These are phyloP conservation scores for Phenganax stokvisi DNA, from an alignment of 92 coral and sea anemone species.

Conservation along the genomic window DNA sequence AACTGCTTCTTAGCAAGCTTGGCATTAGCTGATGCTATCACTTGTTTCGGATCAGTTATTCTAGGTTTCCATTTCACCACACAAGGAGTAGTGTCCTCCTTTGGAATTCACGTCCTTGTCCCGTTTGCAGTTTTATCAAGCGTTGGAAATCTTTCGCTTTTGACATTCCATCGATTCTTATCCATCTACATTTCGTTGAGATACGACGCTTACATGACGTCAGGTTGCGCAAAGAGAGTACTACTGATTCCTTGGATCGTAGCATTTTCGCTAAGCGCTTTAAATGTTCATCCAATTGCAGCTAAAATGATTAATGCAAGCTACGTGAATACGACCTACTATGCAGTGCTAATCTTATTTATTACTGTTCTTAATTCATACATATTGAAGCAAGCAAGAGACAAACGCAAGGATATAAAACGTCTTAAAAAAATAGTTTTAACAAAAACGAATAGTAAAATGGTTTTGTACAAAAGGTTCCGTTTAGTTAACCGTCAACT, in stretches of 20 bases:
- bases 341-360: background rate
- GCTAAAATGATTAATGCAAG: background rate
- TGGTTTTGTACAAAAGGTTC: background rate
- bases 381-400: constrained; percentile 13
- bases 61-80: too few relatives aligned
- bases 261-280: background rate
- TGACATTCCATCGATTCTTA: constrained; percentile 12
- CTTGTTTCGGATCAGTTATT: background rate
- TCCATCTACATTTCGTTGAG: constrained; percentile 2
- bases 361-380: background rate
- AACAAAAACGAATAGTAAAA: background rate
- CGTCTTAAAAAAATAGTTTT: background rate
- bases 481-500: constrained; percentile 3
- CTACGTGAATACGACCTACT: background rate
- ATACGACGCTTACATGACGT: constrained; percentile 5
- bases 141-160: background rate
- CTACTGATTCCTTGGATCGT: constrained; percentile 4
- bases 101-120: background rate
- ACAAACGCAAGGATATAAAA: constrained; percentile 1
- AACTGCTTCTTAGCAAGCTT: constrained; percentile 15
- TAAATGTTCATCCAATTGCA: background rate
- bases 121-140: background rate
- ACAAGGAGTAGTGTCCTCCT: background rate
- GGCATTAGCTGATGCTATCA: constrained; percentile 12
- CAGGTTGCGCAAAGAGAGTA: constrained; percentile 8